Evolutionary conservation across 1,140 invertebrate genomes (phyloP), one percentile per base, ranked within the genome.

Genomic region (Bombus soroeensis): DNA sequence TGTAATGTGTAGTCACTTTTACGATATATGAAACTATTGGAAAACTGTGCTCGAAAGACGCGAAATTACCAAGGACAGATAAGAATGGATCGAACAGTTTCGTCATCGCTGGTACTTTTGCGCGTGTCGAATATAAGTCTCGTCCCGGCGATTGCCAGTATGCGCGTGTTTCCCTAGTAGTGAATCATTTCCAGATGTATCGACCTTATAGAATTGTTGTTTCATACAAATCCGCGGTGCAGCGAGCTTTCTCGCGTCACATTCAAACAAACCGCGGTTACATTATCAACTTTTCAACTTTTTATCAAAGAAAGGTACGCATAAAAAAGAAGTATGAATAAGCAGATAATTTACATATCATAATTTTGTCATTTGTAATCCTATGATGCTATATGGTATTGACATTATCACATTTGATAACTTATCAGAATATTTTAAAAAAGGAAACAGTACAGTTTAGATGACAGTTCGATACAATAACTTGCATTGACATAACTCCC

Each of bases 51-150:
- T 41, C 15, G 81, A 87, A 77, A 85, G 80, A 82, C 74, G 18
- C 32, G 59, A 87, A 87, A 80, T 75, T 86, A 85, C 66, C 93
- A 95, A 95, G 94, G 94, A 86, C 93, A 93, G 93, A 94, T 91
- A 94, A 95, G 92, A 94, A 94, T 94, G 93, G 94, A 93, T 92
- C 89, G 70, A 88, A 70, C 57, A 62, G 77, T 94, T 94, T 94
- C 93, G 89, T 94, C 91, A 94, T 77, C 81, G 8, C 28, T 57
- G 28, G 39, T 70, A 81, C 59, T 84, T 79, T 88, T 80, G 87
- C 77, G 85, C 85, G 89, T 89, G 79, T 83, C 64, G 62, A 75
- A 57, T 73, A 79, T 71, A 85, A 72, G 66, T 87, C 41, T 83
- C 37, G 70, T 80, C 68, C 39, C 68, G 43, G 72, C 10, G 87